Percentiles rank a stretch among this genome's conserved stretches.
These are phyloP conservation scores for Passer domesticus DNA, from an alignment of 2,113 vertebrate species.

Conservation along the genomic window DNA sequence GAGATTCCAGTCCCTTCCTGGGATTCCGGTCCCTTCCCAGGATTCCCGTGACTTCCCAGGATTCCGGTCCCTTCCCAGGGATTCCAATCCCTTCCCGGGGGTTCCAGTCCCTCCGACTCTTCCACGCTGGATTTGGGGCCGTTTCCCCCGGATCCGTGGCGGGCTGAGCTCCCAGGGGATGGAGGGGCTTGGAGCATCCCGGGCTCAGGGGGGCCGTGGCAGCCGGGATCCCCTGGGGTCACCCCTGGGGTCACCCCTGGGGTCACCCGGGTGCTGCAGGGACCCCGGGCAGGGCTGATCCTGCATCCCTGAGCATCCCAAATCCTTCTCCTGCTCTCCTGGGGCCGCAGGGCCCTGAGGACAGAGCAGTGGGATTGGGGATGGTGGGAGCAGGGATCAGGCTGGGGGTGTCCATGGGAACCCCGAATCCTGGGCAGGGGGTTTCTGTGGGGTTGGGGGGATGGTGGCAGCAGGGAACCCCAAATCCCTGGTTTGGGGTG, in stretches of 20 bases:
- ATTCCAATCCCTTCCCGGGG: not conserved
- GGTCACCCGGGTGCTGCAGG: fast-evolving
- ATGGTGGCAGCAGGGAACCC: too few relatives aligned
- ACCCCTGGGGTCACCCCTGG: fast-evolving
- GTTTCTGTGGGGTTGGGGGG: not conserved
- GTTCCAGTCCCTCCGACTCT: not conserved
- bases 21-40: not conserved
- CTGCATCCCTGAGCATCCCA: not conserved
- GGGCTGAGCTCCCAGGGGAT: not conserved
- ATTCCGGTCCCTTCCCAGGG: fast-evolving
- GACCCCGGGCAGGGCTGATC: not conserved
- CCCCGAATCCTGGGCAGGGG: not conserved
- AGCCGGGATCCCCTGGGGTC: not conserved
- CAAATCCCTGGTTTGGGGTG: not conserved
- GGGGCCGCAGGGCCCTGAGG: fast-evolving
- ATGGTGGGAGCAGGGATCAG: not conserved
- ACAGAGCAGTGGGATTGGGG: too few relatives aligned
- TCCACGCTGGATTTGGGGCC: fast-evolving
- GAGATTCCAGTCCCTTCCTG: too few relatives aligned
- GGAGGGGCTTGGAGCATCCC: not conserved
- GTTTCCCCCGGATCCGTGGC: fast-evolving
- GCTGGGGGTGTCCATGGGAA: not conserved
- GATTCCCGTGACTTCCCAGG: too few relatives aligned
- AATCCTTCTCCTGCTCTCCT: fast-evolving
- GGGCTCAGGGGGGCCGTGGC: not conserved